phyloP scores from a whole-genome alignment of 1,140 invertebrate genomes.

The Saccostrea cuccullata region DNA sequence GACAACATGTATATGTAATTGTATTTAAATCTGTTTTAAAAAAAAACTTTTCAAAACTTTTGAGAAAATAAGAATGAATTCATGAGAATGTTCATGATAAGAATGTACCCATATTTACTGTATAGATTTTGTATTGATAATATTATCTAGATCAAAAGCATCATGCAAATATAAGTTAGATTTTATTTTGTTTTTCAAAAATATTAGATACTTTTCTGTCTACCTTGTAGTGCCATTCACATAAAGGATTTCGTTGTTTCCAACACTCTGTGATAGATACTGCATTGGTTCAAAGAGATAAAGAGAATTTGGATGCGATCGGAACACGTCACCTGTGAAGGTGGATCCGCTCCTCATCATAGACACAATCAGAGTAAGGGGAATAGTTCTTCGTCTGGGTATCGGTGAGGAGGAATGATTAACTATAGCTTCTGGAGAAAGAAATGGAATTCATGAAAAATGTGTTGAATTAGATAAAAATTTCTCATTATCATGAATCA shows the following conservation, averaged over 20 bases:
- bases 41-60: too few species aligned
- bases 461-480: not conserved
- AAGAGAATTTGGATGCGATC: not conserved
- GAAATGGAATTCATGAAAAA: not conserved
- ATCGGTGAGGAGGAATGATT: too few species aligned
- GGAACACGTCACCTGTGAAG: not conserved
- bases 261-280: not conserved
- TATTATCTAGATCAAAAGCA: too few species aligned
- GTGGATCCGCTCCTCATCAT: not conserved
- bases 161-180: too few species aligned
- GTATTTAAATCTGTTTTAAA: too few species aligned
- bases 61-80: too few species aligned
- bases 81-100: too few species aligned
- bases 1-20: too few species aligned
- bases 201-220: not conserved
- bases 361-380: not conserved
- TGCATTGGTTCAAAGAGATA: not conserved
- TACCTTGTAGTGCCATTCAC: not conserved
- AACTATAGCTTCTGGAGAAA: not conserved
- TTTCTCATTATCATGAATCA: too few species aligned
- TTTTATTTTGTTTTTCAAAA: too few species aligned
- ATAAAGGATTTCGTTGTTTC: not conserved
- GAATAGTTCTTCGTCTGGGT: not conserved
- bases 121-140: too few species aligned
- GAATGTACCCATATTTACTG: too few species aligned